These are phyloP conservation scores for Leptinotarsa texana DNA, from an alignment of 1,140 invertebrate genomes.

Conservation along the genomic window DNA sequence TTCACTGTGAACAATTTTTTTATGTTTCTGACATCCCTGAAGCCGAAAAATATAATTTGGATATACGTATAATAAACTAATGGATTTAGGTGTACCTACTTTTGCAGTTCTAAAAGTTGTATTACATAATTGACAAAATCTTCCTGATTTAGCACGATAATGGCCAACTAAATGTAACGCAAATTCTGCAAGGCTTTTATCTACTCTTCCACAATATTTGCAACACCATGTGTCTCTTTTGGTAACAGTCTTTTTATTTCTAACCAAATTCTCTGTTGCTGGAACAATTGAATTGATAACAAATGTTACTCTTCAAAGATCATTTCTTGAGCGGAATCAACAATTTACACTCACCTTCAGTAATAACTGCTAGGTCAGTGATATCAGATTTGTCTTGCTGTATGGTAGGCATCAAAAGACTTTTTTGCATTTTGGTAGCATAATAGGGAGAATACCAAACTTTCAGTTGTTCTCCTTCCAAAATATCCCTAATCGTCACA, in stretches of 20 bases:
- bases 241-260: constrained; percentile 49
- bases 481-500: constrained; percentile 61
- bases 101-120: constrained; percentile 40
- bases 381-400: not conserved
- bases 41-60: not conserved
- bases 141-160: constrained; percentile 45
- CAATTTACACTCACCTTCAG: not conserved
- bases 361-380: not conserved
- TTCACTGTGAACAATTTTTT: not conserved
- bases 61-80: too few species aligned
- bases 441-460: constrained; percentile 66
- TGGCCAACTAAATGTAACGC: constrained; percentile 52
- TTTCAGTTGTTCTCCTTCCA: constrained; percentile 61
- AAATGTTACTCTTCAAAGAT: not conserved
- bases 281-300: not conserved
- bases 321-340: not conserved
- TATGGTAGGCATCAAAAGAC: constrained; percentile 33
- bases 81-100: constrained; percentile 35
- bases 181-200: constrained; percentile 50
- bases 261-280: constrained; percentile 42
- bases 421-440: constrained; percentile 55
- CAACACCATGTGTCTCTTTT: constrained; percentile 52
- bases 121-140: constrained; percentile 48
- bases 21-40: constrained; percentile 31
- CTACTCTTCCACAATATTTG: constrained; percentile 52